Evolutionary conservation across 2,888 invertebrate genomes (phyloP), one percentile per base, ranked within the genome.

Genomic region (Cataglyphis albicans): DNA sequence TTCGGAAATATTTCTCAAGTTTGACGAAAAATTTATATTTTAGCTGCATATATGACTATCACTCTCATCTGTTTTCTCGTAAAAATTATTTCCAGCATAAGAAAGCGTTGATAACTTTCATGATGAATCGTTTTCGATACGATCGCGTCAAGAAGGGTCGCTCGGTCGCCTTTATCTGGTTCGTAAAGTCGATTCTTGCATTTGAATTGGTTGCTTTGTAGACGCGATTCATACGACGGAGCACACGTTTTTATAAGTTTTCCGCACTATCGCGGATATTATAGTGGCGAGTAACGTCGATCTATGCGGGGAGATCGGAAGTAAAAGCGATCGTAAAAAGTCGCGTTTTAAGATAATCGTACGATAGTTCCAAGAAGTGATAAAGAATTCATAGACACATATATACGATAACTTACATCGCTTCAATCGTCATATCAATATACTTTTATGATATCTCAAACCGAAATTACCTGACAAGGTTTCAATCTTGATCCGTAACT

Each of bases 151-250:
- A n/a, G 21, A 29, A 32, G 64, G 35, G 44, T 44, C 59, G 67
- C n/a, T 18, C 29, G 41, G 35, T 44, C 80, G 61, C 76, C 73
- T 85, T 87, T 87, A 83, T 82, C 59, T 76, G 76, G 63, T 57
- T 85, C 84, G 76, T 88, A 87, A 88, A 86, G 82, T 87, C 82
- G 86, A 82, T 84, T 78, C 82, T 86, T 83, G 87, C 84, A 87
- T 87, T 84, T 63, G 86, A 83, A 87, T 83, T 64, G 67, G 48
- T 61, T 15, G 65, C 48, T 81, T 63, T 25, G n/a, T 21, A 38
- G 44, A 25, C 61, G 59, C 52, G 80, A 70, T 25, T 52, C 68
- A 52, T 25, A 15, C 32, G 72, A 38, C 35, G 44, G 25, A n/a
- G 48, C 52, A 63, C 41, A 29, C 61, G 32, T 29, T 67, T 84